Base-by-base conservation (phyloP, 1,140 invertebrate species). In the Varroa destructor region DNA sequence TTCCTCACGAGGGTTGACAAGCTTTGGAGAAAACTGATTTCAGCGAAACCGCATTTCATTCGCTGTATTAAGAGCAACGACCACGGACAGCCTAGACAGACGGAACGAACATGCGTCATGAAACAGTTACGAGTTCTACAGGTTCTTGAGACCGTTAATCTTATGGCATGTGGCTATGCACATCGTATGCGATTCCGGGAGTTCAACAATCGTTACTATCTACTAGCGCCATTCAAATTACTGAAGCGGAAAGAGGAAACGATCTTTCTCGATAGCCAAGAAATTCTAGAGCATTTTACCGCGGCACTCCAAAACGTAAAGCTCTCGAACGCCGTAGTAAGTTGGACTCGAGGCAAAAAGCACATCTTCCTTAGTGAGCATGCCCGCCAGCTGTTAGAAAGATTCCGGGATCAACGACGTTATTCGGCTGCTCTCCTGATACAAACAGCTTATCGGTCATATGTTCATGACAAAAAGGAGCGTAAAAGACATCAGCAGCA, bases 361-460 rank as follows among this genome's bases (percentile, higher is more conserved):
- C 91, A 95, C 78, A 89, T 94, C 36, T 95, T 95, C 80, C 84
- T 94, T 4, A 94, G 91, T 81, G 93, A 96, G 81, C 89, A 89
- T 6, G 90, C 92, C 74, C 84, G 93, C 25, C 93, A 95, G 81
- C 85, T 90, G 74, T 80, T 93, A 67, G 93, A 95, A 81, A 85
- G 86, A 73, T 80, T 91, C 74, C 82, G 91, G 71, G 85, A 85
- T 12, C 87, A 88, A 72, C 89, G 86, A 0, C 82, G 89, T 1
- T 85, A 87, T 73, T 84, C 85, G 74, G 89, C 90, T 1, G 90
- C 91, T 0, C 78, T 81, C 8, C 75, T 85, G 5, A 88, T 91
- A 75, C 87, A 96, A 81, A 81, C 88, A 0, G 86, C 73, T 0
- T 80, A 43, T 37, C 61, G 61, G 61, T 14, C 40, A 2, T 67